These are phyloP conservation scores for Conus ventricosus DNA, from an alignment of 1,140 invertebrate species.

Conservation along the genomic window DNA sequence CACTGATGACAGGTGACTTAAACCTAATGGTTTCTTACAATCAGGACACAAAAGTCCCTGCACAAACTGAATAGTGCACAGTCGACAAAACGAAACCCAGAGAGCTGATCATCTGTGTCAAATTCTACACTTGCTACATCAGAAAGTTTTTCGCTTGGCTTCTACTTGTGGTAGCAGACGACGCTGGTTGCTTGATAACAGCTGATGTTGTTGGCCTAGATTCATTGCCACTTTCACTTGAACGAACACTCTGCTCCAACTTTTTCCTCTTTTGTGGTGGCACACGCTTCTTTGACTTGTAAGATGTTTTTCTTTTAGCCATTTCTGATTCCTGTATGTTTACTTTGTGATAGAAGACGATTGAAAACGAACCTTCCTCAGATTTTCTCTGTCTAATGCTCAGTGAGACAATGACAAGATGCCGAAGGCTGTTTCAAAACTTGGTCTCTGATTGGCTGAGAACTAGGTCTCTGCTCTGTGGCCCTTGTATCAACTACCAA, in stretches of 20 bases:
- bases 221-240: background rate
- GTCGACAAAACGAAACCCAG: background rate
- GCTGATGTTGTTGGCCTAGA: background rate
- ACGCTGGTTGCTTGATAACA: background rate
- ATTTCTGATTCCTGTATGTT: background rate
- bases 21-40: background rate
- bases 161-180: background rate
- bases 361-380: background rate
- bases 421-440: background rate
- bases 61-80: background rate
- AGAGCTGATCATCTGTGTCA: background rate
- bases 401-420: background rate
- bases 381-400: background rate
- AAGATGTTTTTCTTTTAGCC: background rate
- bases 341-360: background rate
- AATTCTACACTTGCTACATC: background rate
- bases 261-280: background rate
- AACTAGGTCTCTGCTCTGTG: background rate
- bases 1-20: background rate
- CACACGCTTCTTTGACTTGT: background rate
- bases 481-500: background rate
- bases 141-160: background rate
- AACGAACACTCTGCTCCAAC: background rate
- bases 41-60: slow-evolving; percentile 13
- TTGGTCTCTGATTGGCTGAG: background rate